Evolutionary conservation across 37 sponge, comb jelly and placozoan genomes (phyloP), one percentile per base, ranked within the genome.

Genomic region (Bolinopsis microptera): DNA sequence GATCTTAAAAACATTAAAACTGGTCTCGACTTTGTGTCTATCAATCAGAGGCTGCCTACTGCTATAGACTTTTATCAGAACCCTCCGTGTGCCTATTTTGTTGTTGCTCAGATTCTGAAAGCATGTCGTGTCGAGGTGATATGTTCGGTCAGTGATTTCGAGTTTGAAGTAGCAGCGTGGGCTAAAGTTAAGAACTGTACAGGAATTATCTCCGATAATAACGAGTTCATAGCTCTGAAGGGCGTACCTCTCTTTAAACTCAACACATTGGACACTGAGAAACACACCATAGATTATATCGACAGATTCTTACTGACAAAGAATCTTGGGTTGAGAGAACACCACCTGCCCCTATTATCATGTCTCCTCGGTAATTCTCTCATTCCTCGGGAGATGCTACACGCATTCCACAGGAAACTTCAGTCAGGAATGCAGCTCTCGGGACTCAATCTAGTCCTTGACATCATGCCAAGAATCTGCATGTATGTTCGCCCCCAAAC

Each of bases 401-500:
- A 34, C 1, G 23, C 25, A 39, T 86, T 48, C 30, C 90, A 86
- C 31, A 18, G 26, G 41, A 86, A 86, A 40, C 90, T 86, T 26
- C 41, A 41, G 25, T 41, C 61, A 5, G 61, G 61, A 38, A 38
- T 24, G 24, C 36, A 38, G 5, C 90, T n/a, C 13, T 23, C 25
- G 5, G 41, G 31, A 39, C 34, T 41, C 48, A 48, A 48, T 13
- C 90, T 0, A 8, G 34, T n/a, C n/a, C 36, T 39, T 35, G 61
- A 86, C 31, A 86, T 86, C 61, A 39, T 86, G 41, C 90, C 90
- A 5, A 8, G 90, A 26, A 37, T 86, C 13, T 86, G 90, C 35
- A 86, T 86, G 90, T 86, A 86, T 40, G 90, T 34, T 26, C 90
- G 90, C 0, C 90, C 90, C 5, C 90, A 86, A 3, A 40, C 90